Evolutionary conservation across 2,113 vertebrate species (phyloP).

Genomic region (Phrynocephalus versicolor): DNA sequence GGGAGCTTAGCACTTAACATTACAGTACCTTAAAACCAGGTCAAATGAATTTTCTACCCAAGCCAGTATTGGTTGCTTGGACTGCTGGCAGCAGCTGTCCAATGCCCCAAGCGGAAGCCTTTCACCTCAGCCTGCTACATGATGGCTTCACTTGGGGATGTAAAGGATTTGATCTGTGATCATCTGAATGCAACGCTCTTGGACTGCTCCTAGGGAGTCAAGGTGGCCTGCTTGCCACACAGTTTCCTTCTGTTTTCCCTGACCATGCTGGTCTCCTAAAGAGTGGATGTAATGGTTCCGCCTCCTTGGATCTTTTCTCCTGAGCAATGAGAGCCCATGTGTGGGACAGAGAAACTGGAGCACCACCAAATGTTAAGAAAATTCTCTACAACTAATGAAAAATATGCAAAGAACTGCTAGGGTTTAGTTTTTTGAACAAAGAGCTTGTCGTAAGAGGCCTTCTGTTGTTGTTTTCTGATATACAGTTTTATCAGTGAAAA

Average conservation of each 20-base stretch:
- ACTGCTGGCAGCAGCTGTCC: not conserved
- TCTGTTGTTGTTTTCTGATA: not conserved
- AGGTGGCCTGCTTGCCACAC: no score
- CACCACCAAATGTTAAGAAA: not conserved
- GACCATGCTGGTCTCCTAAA: not conserved
- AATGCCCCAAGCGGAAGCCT: not conserved
- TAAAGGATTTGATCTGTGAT: not conserved
- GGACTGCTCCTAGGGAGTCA: no score
- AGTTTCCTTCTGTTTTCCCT: not conserved
- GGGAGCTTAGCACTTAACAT: no score
- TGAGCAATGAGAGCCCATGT: not conserved
- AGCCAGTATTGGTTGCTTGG: not conserved
- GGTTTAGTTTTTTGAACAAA: not conserved
- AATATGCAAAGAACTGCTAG: not conserved
- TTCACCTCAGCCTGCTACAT: not conserved
- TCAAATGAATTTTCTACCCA: no score
- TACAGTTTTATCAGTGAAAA: constrained; percentile 14
- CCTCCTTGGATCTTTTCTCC: not conserved
- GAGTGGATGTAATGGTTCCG: not conserved
- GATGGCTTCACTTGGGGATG: not conserved
- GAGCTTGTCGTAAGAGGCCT: not conserved
- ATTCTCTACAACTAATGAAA: not conserved
- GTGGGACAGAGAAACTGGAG: no score
- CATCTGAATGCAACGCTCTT: not conserved
- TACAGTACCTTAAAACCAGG: no score